Evolutionary conservation across 2,113 vertebrate species (phyloP).

Genomic region (Dascyllus trimaculatus): DNA sequence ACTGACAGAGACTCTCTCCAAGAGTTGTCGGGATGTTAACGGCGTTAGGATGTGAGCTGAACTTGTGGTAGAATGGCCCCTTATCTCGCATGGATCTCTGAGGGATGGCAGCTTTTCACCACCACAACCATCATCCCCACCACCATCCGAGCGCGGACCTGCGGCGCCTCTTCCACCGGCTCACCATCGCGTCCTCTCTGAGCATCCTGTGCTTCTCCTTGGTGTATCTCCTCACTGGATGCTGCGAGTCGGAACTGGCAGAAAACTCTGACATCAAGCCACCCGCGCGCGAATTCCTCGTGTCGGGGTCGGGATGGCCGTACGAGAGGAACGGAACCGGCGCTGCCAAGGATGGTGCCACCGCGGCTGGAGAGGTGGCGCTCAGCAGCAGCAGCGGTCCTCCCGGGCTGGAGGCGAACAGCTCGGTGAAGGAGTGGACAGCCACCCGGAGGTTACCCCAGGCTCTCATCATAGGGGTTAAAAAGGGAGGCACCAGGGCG

Average conservation of each 20-base stretch:
- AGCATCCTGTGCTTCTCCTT: slow-evolving; percentile 81
- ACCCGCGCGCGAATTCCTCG: slow-evolving; percentile 41
- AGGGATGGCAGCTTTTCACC: slow-evolving; percentile 84
- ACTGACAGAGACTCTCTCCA: slow-evolving; percentile 28
- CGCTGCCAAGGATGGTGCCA: slow-evolving; percentile 14
- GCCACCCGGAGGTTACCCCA: slow-evolving; percentile 83
- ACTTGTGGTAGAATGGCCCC: slow-evolving; percentile 78
- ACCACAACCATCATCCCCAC: slow-evolving; percentile 49
- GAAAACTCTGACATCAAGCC: slow-evolving; percentile 60
- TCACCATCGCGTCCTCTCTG: slow-evolving; percentile 81
- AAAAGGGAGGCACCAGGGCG: slow-evolving; percentile 87
- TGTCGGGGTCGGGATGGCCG: slow-evolving; percentile 61
- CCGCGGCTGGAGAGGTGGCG: slow-evolving; percentile 28
- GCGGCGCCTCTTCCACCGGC: slow-evolving; percentile 80
- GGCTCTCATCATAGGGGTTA: slow-evolving; percentile 87
- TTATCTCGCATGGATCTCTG: slow-evolving; percentile 49
- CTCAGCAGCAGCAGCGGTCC: slow-evolving; percentile 6
- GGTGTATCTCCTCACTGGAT: slow-evolving; percentile 80
- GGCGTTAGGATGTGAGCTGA: slow-evolving; percentile 56
- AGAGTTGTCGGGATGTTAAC: slow-evolving; percentile 32
- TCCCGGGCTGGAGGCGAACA: slow-evolving; percentile 64
- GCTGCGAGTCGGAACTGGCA: slow-evolving; percentile 76
- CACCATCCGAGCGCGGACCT: slow-evolving; percentile 66
- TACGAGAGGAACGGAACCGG: slow-evolving; percentile 64
- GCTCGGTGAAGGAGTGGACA: slow-evolving; percentile 83